Evolutionary conservation across 2,888 invertebrate species (phyloP).

Genomic region (Cheilosia pagana): DNA sequence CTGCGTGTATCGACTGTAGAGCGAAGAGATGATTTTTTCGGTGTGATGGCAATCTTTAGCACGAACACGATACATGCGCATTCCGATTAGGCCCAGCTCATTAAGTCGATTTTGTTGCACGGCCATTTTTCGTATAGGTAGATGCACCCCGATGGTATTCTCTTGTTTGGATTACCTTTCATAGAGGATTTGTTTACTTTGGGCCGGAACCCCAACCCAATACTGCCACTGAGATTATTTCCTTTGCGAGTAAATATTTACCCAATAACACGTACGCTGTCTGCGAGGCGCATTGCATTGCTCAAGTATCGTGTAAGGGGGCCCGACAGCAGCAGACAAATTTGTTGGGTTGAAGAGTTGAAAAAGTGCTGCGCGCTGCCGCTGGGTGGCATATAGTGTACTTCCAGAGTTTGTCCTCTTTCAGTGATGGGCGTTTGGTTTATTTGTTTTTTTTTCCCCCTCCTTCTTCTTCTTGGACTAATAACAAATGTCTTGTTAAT

Average conservation of each 20-base stretch:
- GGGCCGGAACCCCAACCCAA: slow-evolving; percentile 63
- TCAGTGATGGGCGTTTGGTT: slow-evolving; percentile 45
- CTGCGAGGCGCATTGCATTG: slow-evolving; percentile 38
- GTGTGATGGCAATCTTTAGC: slow-evolving; percentile 73
- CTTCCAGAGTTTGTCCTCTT: slow-evolving; percentile 37
- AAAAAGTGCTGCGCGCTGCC: slow-evolving; percentile 36
- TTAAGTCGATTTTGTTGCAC: slow-evolving; percentile 56
- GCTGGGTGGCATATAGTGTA: slow-evolving; percentile 38
- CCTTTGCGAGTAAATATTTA: slow-evolving; percentile 70
- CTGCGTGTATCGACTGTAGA: slow-evolving; percentile 21
- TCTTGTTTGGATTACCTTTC: slow-evolving; percentile 61
- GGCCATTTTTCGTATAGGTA: slow-evolving; percentile 27
- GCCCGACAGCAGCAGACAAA: slow-evolving; percentile 59
- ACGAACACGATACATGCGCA: slow-evolving; percentile 71
- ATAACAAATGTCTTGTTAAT: slow-evolving; percentile 49
- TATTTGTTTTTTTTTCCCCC: slow-evolving; percentile 48
- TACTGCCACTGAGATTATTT: slow-evolving; percentile 65
- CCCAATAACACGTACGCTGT: slow-evolving; percentile 62
- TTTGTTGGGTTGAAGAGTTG: slow-evolving; percentile 57
- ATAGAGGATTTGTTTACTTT: slow-evolving; percentile 63
- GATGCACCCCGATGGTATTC: slow-evolving; percentile 19
- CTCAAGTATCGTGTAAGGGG: slow-evolving; percentile 63
- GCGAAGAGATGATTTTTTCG: slow-evolving; percentile 43
- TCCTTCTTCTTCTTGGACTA: slow-evolving; percentile 21
- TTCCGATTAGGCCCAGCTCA: slow-evolving; percentile 72